phyloP scores from a whole-genome alignment of 2,113 vertebrate species.

The Thymallus thymallus region DNA sequence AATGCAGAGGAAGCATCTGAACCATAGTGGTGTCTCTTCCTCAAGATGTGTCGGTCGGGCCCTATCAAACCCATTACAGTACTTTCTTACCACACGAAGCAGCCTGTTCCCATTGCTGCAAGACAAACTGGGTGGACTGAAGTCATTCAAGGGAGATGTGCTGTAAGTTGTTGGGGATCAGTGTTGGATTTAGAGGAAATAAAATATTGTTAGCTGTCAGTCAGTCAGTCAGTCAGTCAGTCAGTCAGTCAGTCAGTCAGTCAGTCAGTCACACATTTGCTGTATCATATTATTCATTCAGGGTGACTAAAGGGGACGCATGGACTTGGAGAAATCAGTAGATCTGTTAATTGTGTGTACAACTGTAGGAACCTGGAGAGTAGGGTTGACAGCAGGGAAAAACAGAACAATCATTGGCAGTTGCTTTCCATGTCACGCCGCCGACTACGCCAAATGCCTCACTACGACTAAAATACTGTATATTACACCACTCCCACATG shows the following conservation, averaged over 20 bases:
- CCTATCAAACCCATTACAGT: slow-evolving; percentile 25
- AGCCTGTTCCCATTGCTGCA: neutral
- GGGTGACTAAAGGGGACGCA: too few relatives aligned
- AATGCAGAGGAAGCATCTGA: slow-evolving; percentile 23
- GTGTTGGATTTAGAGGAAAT: neutral
- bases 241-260: neutral
- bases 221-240: neutral
- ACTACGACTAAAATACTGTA: too few relatives aligned
- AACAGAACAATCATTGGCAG: too few relatives aligned
- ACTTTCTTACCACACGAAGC: neutral
- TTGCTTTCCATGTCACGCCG: too few relatives aligned
- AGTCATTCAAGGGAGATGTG: neutral
- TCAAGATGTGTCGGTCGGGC: slow-evolving; percentile 8
- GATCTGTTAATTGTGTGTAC: too few relatives aligned
- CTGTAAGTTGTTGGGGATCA: neutral
- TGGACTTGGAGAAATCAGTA: too few relatives aligned
- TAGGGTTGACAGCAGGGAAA: too few relatives aligned
- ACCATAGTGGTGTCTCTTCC: slow-evolving; percentile 27
- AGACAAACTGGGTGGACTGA: neutral
- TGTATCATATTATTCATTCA: too few relatives aligned
- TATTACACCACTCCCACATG: too few relatives aligned
- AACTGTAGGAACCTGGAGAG: too few relatives aligned
- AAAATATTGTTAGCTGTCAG: neutral
- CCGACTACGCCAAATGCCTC: too few relatives aligned
- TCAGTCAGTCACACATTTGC: neutral